Conservation (phyloP, 92 coral and sea anemone species). For the Siderastrea siderea region DNA sequence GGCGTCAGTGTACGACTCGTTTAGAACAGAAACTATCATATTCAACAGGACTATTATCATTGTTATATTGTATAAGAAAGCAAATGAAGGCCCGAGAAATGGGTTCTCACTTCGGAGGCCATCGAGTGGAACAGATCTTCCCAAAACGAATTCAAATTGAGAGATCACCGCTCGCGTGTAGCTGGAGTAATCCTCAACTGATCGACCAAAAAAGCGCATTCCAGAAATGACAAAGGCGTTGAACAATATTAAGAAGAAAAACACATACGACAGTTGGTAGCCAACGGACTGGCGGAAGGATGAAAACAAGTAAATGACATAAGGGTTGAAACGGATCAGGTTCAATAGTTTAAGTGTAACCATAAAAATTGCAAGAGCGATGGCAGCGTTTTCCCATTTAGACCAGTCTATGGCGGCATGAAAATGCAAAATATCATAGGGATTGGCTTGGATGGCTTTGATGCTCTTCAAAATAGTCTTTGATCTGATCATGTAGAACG, state of each 20-base stretch:
- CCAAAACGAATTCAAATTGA: slow-evolving; percentile 64
- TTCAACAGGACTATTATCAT: slow-evolving; percentile 54
- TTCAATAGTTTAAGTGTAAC: slow-evolving; percentile 56
- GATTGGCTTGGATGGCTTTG: slow-evolving; percentile 48
- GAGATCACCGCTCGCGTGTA: slow-evolving; percentile 34
- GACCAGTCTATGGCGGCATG: slow-evolving; percentile 48
- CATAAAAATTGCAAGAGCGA: slow-evolving; percentile 54
- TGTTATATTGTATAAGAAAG: slow-evolving; percentile 29
- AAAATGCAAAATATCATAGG: slow-evolving; percentile 53
- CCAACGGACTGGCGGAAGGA: slow-evolving; percentile 58
- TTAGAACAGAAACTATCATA: slow-evolving; percentile 60
- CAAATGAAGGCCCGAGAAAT: slow-evolving; percentile 45
- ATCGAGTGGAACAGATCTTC: slow-evolving; percentile 60
- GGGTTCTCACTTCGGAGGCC: slow-evolving; percentile 46
- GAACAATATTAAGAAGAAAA: slow-evolving; percentile 28
- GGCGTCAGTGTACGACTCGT: slow-evolving; percentile 56
- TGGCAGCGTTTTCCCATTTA: slow-evolving; percentile 43
- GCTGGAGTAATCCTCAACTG: slow-evolving; percentile 44
- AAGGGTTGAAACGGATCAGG: slow-evolving; percentile 62
- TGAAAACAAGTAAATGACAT: slow-evolving; percentile 49
- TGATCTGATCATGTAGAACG: slow-evolving; percentile 50
- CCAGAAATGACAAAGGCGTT: slow-evolving; percentile 53
- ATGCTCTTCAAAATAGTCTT: slow-evolving; percentile 44
- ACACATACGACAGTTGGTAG: slow-evolving; percentile 36
- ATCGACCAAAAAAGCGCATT: slow-evolving; percentile 51